phyloP scores from a whole-genome alignment of 2,888 invertebrate species.

The Enchytraeus crypticus region DNA sequence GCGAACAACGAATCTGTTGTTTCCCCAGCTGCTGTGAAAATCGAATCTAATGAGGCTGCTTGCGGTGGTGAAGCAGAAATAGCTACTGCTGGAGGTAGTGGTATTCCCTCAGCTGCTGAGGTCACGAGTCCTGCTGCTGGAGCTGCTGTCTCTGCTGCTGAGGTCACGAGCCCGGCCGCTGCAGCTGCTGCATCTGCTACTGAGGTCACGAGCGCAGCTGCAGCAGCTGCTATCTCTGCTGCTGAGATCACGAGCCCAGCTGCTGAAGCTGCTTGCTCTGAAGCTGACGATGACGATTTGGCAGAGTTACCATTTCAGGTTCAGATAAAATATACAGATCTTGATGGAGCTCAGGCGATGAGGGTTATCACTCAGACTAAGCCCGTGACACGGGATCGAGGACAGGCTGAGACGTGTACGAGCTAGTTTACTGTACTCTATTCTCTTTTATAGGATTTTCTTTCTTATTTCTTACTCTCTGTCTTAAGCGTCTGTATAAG shows the following conservation, averaged over 20 bases:
- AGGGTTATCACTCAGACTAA: constrained; percentile 37
- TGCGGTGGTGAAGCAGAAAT: not conserved
- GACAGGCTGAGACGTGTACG: constrained; percentile 37
- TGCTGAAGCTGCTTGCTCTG: not conserved
- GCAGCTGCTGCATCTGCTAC: too few relatives aligned
- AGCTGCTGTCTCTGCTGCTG: not conserved
- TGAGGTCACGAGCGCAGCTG: too few relatives aligned
- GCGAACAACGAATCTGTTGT: too few relatives aligned
- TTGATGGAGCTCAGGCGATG: constrained; percentile 41
- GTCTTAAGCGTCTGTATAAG: too few relatives aligned
- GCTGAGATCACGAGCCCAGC: not conserved
- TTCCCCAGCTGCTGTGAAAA: too few relatives aligned
- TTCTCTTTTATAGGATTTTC: too few relatives aligned
- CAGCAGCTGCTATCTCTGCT: not conserved
- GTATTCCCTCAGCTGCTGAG: not conserved
- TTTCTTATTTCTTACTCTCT: too few relatives aligned
- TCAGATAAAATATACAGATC: constrained; percentile 40
- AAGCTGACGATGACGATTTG: not conserved
- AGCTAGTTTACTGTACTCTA: too few relatives aligned
- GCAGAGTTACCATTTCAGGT: constrained; percentile 41
- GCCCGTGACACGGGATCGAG: constrained; percentile 37
- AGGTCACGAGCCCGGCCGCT: too few relatives aligned
- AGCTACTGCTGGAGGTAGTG: not conserved
- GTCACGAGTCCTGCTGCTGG: not conserved
- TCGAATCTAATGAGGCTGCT: too few relatives aligned